phyloP scores from a whole-genome alignment of 2,797 vertebrate genomes.

The Gambusia yucatana region DNA sequence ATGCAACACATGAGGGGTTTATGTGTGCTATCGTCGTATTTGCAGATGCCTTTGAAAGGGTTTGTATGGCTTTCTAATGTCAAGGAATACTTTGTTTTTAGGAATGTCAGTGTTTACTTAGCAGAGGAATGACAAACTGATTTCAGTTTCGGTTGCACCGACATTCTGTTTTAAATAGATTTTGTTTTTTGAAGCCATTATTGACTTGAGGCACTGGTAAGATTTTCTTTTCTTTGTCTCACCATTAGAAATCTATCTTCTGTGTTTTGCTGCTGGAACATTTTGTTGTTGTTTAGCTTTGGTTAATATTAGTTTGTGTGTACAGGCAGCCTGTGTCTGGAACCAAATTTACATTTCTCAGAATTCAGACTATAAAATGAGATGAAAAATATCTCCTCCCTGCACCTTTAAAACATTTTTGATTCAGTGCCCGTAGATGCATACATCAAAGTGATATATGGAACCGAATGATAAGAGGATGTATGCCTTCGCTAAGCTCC shows the following conservation, averaged over 20 bases:
- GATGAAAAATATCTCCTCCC: constrained; percentile 22
- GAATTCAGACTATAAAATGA: constrained; percentile 23
- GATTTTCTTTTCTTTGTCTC: constrained; percentile 7
- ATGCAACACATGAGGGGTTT: not conserved
- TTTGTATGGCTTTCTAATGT: not conserved
- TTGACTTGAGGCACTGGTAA: not conserved
- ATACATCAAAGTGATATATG: constrained; percentile 62
- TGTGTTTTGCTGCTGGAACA: not conserved
- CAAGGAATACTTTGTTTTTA: not conserved
- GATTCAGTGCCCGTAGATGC: constrained; percentile 39
- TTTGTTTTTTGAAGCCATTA: not conserved
- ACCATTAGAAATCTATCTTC: not conserved
- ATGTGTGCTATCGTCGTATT: not conserved
- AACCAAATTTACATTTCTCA: constrained; percentile 25
- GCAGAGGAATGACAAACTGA: not conserved
- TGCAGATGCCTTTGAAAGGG: not conserved
- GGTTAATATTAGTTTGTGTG: constrained; percentile 6
- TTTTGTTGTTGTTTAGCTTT: constrained; percentile 1
- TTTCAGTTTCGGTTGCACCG: not conserved
- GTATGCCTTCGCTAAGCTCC: constrained; percentile 21
- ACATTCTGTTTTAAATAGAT: not conserved
- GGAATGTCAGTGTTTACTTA: not conserved
- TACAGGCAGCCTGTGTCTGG: constrained; percentile 5
- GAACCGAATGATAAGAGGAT: constrained; percentile 49
- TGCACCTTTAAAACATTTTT: constrained; percentile 35